A percentile compares a stretch with the other conserved stretches of the same genome.
Evolutionary conservation across 2,113 vertebrate species (phyloP).

Genomic region (Setophaga petechia): DNA sequence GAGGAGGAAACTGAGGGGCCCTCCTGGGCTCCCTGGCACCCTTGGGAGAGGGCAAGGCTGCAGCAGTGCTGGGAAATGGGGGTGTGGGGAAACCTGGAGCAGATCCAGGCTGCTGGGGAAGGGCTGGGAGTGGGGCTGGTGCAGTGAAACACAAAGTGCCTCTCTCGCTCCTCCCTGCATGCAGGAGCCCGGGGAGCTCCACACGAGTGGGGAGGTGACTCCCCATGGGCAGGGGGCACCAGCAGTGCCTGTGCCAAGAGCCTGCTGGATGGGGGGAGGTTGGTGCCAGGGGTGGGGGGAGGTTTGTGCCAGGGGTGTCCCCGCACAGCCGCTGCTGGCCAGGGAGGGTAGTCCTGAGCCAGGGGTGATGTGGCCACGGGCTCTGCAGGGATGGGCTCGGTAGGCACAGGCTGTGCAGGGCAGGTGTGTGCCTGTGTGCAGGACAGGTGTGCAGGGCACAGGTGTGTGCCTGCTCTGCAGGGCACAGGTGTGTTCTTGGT

Average conservation of each 20-base stretch:
- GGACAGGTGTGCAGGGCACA: too few species aligned
- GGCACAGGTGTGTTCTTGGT: too few species aligned
- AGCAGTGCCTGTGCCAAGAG: background rate
- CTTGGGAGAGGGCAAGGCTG: background rate
- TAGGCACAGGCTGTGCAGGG: rapidly evolving
- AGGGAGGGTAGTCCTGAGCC: background rate
- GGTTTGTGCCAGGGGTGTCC: background rate
- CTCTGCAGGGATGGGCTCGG: rapidly evolving
- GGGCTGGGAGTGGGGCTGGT: background rate
- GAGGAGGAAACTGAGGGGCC: rapidly evolving
- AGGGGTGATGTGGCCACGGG: background rate
- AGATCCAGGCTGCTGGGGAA: background rate
- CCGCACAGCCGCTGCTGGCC: background rate
- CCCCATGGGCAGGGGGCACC: background rate
- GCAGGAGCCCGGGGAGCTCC: background rate
- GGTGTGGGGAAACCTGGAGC: rapidly evolving
- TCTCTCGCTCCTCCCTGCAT: background rate
- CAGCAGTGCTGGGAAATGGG: background rate
- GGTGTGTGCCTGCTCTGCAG: too few species aligned
- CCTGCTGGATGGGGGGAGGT: background rate
- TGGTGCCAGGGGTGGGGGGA: background rate
- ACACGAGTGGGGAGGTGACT: background rate
- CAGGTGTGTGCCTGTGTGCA: background rate
- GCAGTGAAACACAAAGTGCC: background rate
- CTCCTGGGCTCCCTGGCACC: background rate